Percentiles rank a stretch among this genome's conserved stretches.
Conservation (phyloP, 2,113 vertebrate genomes). For the Corvus hawaiiensis region DNA sequence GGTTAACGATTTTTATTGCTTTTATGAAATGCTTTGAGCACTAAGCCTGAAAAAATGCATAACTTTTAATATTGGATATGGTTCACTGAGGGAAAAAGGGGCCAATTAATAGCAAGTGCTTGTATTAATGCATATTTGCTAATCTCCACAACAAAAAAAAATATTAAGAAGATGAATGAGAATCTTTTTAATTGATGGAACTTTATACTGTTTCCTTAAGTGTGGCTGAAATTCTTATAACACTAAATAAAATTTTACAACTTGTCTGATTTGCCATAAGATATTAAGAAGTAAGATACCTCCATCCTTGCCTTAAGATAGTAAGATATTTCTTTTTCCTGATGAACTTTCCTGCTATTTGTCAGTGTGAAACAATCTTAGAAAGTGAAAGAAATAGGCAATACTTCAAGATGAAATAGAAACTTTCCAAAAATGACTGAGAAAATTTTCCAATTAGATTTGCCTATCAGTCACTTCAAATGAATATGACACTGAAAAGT, state of each 20-base stretch:
- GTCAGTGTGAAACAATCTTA: background rate
- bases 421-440: background rate
- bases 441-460: background rate
- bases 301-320: background rate
- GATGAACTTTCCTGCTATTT: background rate
- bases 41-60: background rate
- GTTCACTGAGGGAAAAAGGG: background rate
- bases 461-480: background rate
- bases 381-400: slow-evolving; percentile 15
- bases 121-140: background rate
- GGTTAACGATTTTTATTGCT: background rate
- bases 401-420: background rate
- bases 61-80: background rate
- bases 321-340: background rate
- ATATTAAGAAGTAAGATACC: background rate
- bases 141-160: background rate
- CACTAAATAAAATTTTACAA: background rate
- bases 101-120: background rate
- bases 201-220: background rate
- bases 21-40: background rate
- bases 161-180: background rate
- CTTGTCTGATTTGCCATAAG: background rate
- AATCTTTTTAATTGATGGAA: background rate
- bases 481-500: background rate
- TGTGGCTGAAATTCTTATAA: background rate